Evolutionary conservation across 2,888 invertebrate genomes (phyloP).

Genomic region (Athripsodes cinereus): DNA sequence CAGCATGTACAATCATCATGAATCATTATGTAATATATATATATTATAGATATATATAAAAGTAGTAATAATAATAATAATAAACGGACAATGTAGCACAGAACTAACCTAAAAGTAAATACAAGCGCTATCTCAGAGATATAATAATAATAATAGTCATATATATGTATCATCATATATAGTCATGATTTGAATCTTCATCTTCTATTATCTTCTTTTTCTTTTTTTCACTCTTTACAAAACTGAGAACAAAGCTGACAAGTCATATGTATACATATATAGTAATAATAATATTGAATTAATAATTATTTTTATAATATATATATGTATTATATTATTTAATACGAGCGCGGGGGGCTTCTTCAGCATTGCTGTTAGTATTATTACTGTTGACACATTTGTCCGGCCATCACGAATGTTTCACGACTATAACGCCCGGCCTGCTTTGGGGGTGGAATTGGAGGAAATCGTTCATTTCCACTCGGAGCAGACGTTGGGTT

Average conservation of each 20-base stretch:
- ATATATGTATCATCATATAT: constrained; percentile 9
- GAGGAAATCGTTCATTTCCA: constrained; percentile 57
- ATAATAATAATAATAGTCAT: not conserved
- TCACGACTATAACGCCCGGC: constrained; percentile 87
- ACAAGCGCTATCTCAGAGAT: constrained; percentile 22
- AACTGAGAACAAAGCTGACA: too few relatives aligned
- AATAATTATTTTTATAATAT: too few relatives aligned
- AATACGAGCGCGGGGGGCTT: constrained; percentile 19
- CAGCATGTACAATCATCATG: not conserved
- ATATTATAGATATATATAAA: constrained; percentile 1
- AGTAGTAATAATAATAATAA: constrained; percentile 12
- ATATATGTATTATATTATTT: not conserved
- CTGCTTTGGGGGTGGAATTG: constrained; percentile 65
- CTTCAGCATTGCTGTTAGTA: constrained; percentile 5
- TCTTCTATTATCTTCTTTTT: constrained; percentile 23
- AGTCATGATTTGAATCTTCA: constrained; percentile 27
- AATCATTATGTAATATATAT: not conserved
- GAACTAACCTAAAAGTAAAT: constrained; percentile 17
- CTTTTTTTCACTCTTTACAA: too few relatives aligned
- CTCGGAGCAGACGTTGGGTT: constrained; percentile 45
- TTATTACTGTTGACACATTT: not conserved
- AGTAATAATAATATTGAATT: too few relatives aligned
- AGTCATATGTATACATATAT: too few relatives aligned
- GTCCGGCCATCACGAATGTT: constrained; percentile 65
- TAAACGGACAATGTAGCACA: constrained; percentile 8